Evolutionary conservation across 2,888 invertebrate genomes (phyloP).

Genomic region (Cartodere bifasciata): DNA sequence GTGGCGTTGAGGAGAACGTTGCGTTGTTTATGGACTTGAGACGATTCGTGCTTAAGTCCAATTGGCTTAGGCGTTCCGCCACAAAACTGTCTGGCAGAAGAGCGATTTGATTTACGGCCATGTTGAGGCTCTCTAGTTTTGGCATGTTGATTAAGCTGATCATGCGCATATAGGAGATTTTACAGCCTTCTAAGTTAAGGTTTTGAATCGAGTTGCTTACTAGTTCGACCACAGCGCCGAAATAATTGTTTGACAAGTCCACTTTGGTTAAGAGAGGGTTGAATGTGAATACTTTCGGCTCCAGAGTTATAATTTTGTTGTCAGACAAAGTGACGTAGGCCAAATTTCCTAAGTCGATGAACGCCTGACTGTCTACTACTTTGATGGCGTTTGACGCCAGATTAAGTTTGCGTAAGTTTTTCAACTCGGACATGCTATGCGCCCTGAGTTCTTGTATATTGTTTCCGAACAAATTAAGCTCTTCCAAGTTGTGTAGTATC

Average conservation of each 20-base stretch:
- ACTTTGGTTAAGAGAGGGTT: conserved; percentile 47
- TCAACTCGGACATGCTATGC: conserved; percentile 48
- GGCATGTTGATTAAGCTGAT: conserved; percentile 46
- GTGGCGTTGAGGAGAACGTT: conserved; percentile 49
- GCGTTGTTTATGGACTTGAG: conserved; percentile 47
- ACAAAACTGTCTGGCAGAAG: conserved; percentile 47
- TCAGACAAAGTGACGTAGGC: conserved; percentile 54
- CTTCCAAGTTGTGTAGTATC: conserved; percentile 47
- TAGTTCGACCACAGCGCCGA: conserved; percentile 44
- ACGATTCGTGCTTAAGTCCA: conserved; percentile 49
- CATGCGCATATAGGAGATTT: conserved; percentile 45
- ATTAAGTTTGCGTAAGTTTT: conserved; percentile 46
- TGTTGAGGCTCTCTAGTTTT: conserved; percentile 45
- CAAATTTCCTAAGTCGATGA: conserved; percentile 43
- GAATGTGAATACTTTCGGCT: conserved; percentile 44
- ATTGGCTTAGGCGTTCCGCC: conserved; percentile 44
- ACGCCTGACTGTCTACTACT: conserved; percentile 45
- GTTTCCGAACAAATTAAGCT: conserved; percentile 49
- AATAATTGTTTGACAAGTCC: conserved; percentile 53
- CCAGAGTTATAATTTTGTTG: conserved; percentile 50
- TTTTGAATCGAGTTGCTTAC: conserved; percentile 43
- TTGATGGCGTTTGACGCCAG: conserved; percentile 54
- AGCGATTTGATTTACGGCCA: conserved; percentile 54
- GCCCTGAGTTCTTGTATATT: conserved; percentile 44
- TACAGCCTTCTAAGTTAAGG: conserved; percentile 53